Percentiles rank a stretch among this genome's conserved stretches.
phyloP scores from a whole-genome alignment of 2,797 vertebrate genomes.

The Trematocara caparti region DNA sequence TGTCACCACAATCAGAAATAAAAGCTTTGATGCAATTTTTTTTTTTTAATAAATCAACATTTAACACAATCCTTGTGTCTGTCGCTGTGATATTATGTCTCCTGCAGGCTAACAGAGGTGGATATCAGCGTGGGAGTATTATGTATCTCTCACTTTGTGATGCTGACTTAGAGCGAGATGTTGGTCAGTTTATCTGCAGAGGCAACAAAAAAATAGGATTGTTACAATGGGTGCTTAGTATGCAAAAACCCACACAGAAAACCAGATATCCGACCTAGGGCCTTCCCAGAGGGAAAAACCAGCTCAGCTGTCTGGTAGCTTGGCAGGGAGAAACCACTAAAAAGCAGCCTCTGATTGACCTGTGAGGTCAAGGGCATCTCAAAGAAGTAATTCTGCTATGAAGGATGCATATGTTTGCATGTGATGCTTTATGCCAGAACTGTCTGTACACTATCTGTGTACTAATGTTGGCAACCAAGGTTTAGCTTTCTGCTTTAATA shows the following conservation, averaged over 20 bases:
- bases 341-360: not conserved
- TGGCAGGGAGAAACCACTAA: not conserved
- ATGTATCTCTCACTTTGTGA: not conserved
- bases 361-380: not conserved
- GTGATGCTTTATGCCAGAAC: not conserved
- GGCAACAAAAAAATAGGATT: not conserved
- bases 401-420: not conserved
- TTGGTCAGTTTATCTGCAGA: conserved; percentile 1
- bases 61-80: not conserved
- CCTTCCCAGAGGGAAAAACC: conserved; percentile 6
- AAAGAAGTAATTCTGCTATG: not conserved
- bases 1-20: not conserved
- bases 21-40: not conserved
- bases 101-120: not conserved
- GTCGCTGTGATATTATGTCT: not conserved
- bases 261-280: conserved; percentile 1
- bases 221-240: not conserved
- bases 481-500: not conserved
- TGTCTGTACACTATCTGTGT: not conserved
- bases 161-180: conserved; percentile 37
- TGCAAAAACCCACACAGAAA: conserved; percentile 14
- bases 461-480: not conserved
- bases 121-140: conserved; percentile 34
- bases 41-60: not conserved
- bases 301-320: conserved; percentile 1